phyloP scores from a whole-genome alignment of 2,797 vertebrate species.

The Erpetoichthys calabaricus region DNA sequence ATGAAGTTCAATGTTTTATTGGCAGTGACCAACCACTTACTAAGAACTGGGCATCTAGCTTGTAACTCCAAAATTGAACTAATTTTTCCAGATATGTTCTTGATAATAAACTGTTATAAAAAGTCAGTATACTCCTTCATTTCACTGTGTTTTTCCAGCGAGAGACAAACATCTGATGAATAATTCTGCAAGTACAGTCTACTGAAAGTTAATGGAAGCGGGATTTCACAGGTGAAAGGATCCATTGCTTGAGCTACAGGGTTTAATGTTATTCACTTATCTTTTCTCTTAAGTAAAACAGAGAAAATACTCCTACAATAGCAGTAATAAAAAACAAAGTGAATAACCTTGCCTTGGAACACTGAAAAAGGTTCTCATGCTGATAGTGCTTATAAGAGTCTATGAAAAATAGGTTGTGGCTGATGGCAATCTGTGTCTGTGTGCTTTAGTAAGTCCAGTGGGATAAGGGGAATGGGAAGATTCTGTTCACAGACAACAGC shows the following conservation, averaged over 20 bases:
- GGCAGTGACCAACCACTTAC: too few species aligned
- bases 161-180: too few species aligned
- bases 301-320: slow-evolving; percentile 2
- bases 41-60: too few species aligned
- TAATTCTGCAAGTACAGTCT: not conserved
- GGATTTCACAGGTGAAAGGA: not conserved
- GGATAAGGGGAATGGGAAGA: slow-evolving; percentile 47
- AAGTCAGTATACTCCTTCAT: too few species aligned
- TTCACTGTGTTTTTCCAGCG: too few species aligned
- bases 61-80: too few species aligned
- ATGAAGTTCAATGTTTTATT: too few species aligned
- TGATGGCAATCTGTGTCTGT: slow-evolving; percentile 30
- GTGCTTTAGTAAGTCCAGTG: slow-evolving; percentile 44
- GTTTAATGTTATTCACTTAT: not conserved
- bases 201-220: not conserved
- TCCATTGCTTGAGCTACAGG: not conserved
- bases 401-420: slow-evolving; percentile 31
- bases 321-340: not conserved
- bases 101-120: too few species aligned
- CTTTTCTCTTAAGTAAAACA: not conserved
- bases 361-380: slow-evolving; percentile 4
- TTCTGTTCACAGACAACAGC: slow-evolving; percentile 40
- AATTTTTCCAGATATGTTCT: too few species aligned
- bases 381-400: slow-evolving; percentile 32
- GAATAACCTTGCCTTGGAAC: not conserved